These are phyloP conservation scores for Nothoprocta perdicaria DNA, from an alignment of 2,113 vertebrate genomes.

Conservation along the genomic window DNA sequence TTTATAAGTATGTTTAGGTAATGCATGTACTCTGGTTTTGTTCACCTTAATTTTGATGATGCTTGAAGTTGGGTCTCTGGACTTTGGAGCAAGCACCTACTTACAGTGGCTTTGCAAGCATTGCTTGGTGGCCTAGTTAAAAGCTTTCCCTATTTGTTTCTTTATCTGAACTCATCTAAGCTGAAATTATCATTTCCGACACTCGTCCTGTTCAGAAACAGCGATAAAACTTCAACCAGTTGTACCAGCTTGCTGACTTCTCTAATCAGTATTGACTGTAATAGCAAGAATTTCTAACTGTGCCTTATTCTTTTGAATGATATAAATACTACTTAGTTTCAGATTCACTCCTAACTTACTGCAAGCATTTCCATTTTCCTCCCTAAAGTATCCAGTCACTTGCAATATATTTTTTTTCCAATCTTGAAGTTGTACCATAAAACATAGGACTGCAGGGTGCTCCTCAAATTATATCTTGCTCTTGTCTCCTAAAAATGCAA, in stretches of 20 bases:
- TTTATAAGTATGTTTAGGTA: background rate
- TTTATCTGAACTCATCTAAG: background rate
- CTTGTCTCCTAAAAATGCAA: background rate
- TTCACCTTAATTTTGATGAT: background rate
- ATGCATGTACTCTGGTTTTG: background rate
- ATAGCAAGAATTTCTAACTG: background rate
- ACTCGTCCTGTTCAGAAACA: background rate
- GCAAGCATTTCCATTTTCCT: background rate
- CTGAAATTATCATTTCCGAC: background rate
- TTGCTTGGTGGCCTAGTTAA: background rate
- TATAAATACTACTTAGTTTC: background rate
- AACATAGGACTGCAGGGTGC: background rate
- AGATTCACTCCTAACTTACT: background rate
- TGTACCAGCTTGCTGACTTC: conserved; percentile 8
- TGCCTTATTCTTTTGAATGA: background rate
- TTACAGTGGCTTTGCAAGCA: background rate
- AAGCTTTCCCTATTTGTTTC: conserved; percentile 9
- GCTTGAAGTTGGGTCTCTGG: background rate
- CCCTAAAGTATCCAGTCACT: background rate
- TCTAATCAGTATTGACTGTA: background rate
- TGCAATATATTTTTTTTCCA: background rate
- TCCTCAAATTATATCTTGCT: background rate
- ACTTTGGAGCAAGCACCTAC: background rate
- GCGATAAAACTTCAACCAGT: background rate
- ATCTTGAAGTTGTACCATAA: background rate